Conservation (phyloP, 2,113 vertebrate species). For the Suricata suricatta region DNA sequence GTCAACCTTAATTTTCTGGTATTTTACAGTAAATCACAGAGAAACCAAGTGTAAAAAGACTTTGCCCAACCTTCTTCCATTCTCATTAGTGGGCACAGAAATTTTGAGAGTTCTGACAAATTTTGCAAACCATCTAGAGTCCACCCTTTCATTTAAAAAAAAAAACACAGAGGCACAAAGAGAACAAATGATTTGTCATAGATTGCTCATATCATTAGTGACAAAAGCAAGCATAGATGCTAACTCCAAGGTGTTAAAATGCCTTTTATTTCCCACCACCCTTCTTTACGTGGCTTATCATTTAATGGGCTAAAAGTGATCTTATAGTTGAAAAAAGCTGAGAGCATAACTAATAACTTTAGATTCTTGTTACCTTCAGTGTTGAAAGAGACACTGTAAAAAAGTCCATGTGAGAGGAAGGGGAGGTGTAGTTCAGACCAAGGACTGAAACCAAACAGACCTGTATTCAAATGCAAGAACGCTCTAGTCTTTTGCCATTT, state of each 20-base stretch:
- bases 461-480: not conserved
- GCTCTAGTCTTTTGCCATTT: not conserved
- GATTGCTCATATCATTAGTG: not conserved
- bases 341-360: not conserved
- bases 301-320: not conserved
- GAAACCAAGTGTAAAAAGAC: slow-evolving; percentile 55
- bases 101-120: slow-evolving; percentile 4
- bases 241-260: not conserved
- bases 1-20: slow-evolving; percentile 74
- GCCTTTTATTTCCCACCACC: not conserved
- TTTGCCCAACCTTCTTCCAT: slow-evolving; percentile 30
- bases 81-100: slow-evolving; percentile 9
- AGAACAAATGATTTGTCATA: not conserved
- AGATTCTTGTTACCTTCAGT: not conserved
- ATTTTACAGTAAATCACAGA: slow-evolving; percentile 58
- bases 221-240: not conserved
- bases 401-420: not conserved
- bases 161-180: slow-evolving; percentile 11
- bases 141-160: not conserved
- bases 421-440: not conserved
- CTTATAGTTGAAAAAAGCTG: not conserved
- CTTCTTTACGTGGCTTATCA: not conserved
- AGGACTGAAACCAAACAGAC: not conserved
- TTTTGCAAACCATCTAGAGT: not conserved
- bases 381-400: not conserved